phyloP scores from a whole-genome alignment of 1,140 invertebrate species.

The Aphidius ervi region DNA sequence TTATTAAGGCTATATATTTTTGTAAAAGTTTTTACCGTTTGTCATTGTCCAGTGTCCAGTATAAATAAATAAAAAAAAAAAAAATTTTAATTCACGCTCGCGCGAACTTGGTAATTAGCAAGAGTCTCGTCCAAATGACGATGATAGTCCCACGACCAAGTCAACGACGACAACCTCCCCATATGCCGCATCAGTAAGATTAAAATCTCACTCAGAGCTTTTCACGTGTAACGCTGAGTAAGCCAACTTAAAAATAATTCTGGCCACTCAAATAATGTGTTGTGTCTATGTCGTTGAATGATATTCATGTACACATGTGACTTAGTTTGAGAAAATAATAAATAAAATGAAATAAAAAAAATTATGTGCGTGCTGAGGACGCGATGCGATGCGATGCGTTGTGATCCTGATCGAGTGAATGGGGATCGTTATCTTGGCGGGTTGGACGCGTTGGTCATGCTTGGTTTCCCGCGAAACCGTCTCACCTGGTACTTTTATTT shows the following conservation, averaged over 20 bases:
- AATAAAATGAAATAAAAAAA: neutral
- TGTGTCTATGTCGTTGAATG: too few species aligned
- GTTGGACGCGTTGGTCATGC: slow-evolving; percentile 35
- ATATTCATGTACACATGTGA: too few species aligned
- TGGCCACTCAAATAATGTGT: slow-evolving; percentile 3
- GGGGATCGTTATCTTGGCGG: slow-evolving; percentile 41
- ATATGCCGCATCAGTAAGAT: slow-evolving; percentile 38
- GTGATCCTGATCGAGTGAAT: slow-evolving; percentile 40
- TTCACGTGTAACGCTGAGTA: slow-evolving; percentile 18
- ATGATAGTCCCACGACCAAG: slow-evolving; percentile 37
- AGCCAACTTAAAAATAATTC: slow-evolving; percentile 24
- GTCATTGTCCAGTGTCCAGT: slow-evolving; percentile 22
- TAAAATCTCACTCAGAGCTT: slow-evolving; percentile 35
- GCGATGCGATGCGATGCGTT: slow-evolving; percentile 38
- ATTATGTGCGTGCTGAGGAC: slow-evolving; percentile 27
- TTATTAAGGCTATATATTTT: too few species aligned
- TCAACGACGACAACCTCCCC: slow-evolving; percentile 26
- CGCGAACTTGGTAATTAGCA: slow-evolving; percentile 41
- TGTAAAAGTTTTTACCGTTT: slow-evolving; percentile 24
- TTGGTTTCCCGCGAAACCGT: slow-evolving; percentile 38
- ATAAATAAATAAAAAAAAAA: neutral
- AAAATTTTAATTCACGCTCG: slow-evolving; percentile 43
- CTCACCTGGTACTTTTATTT: slow-evolving; percentile 37
- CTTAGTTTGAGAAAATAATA: neutral
- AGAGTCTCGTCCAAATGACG: slow-evolving; percentile 35